phyloP scores from a whole-genome alignment of 1,140 invertebrate genomes.

The Tetranychus urticae region DNA sequence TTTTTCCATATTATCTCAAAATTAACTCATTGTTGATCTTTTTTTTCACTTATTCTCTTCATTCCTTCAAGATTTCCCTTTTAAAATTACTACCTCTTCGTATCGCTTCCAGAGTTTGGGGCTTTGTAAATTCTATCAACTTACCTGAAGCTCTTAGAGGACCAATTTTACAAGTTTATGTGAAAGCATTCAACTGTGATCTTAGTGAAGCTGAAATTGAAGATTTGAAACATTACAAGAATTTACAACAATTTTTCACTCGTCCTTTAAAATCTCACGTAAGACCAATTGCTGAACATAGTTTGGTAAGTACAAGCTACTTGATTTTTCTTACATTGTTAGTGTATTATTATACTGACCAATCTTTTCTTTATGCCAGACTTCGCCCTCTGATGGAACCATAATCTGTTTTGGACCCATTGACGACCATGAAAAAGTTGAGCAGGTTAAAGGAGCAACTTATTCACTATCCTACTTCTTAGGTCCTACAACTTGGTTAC shows the following conservation, averaged over 20 bases:
- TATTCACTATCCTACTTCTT: constrained; percentile 79
- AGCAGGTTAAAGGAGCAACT: constrained; percentile 87
- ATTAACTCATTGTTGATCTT: neutral
- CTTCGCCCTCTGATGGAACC: constrained; percentile 78
- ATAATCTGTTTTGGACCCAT: constrained; percentile 70
- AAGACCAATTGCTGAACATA: constrained; percentile 32
- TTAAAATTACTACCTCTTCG: constrained; percentile 50
- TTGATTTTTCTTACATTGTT: neutral
- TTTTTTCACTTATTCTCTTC: neutral
- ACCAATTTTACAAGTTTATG: constrained; percentile 40
- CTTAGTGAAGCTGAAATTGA: constrained; percentile 56
- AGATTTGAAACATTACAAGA: constrained; percentile 52
- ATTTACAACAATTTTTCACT: constrained; percentile 79
- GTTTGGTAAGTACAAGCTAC: neutral
- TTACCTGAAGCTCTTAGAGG: constrained; percentile 50
- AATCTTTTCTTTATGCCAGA: constrained; percentile 29
- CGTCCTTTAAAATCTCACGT: constrained; percentile 49
- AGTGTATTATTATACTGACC: constrained; percentile 26
- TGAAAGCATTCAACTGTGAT: constrained; percentile 59
- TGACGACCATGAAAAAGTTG: constrained; percentile 50
- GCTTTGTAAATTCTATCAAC: constrained; percentile 52
- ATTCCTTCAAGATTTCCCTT: neutral
- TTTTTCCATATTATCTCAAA: too few relatives aligned
- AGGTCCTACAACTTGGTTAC: constrained; percentile 33
- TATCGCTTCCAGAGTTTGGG: constrained; percentile 64